Evolutionary conservation across 2,888 invertebrate genomes (phyloP).

Genomic region (Machimus rusticus): DNA sequence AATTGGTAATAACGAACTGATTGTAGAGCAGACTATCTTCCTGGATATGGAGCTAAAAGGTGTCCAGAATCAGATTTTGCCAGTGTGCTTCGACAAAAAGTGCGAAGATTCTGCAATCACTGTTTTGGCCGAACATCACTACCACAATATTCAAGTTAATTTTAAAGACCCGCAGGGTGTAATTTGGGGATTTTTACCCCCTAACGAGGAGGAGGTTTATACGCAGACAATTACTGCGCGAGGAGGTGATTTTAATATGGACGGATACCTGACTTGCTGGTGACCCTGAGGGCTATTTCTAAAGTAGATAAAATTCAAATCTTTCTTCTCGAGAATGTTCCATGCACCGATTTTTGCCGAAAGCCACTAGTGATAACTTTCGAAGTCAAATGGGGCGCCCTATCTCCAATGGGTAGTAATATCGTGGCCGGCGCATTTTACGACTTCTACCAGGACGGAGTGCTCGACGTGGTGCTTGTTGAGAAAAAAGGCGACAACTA

Average conservation of each 20-base stretch:
- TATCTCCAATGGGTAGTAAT: slow-evolving; percentile 74
- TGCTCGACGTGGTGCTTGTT: slow-evolving; percentile 87
- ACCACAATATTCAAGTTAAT: slow-evolving; percentile 76
- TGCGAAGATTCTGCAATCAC: slow-evolving; percentile 76
- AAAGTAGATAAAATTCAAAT: slow-evolving; percentile 66
- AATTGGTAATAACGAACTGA: slow-evolving; percentile 64
- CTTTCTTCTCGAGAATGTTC: slow-evolving; percentile 81
- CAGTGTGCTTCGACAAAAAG: slow-evolving; percentile 76
- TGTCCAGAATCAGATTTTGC: slow-evolving; percentile 81
- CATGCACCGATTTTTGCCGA: slow-evolving; percentile 71
- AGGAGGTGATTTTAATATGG: slow-evolving; percentile 94
- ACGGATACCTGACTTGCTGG: slow-evolving; percentile 91
- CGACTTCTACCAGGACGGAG: slow-evolving; percentile 93
- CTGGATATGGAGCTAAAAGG: slow-evolving; percentile 88
- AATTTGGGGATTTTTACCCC: slow-evolving; percentile 75
- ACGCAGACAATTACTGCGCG: slow-evolving; percentile 80
- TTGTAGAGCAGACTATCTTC: slow-evolving; percentile 84
- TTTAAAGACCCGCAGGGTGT: slow-evolving; percentile 73
- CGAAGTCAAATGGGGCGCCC: slow-evolving; percentile 77
- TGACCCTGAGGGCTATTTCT: slow-evolving; percentile 68
- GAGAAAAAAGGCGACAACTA: slow-evolving; percentile 67
- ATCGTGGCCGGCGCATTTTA: slow-evolving; percentile 89
- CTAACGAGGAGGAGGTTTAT: slow-evolving; percentile 68
- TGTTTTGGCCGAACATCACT: slow-evolving; percentile 65
- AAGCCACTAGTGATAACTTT: slow-evolving; percentile 72